Base-by-base conservation (phyloP, 2,888 invertebrate species). In the Calliphora vomitoria region DNA sequence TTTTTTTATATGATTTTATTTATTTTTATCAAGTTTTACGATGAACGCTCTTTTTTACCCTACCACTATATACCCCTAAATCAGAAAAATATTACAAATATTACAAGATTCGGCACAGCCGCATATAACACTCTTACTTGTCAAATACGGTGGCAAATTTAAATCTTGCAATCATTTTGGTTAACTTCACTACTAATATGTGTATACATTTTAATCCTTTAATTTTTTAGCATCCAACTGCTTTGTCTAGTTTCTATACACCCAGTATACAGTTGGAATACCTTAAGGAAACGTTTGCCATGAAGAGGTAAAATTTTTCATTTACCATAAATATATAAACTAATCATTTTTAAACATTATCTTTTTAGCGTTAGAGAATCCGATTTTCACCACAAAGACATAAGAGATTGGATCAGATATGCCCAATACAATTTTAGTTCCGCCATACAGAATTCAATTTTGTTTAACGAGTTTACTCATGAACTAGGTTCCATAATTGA, bases 401-500 rank as follows among this genome's bases (percentile, higher is more conserved):
- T 85, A 6, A 8, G 35, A 35, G 15, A 85, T 20, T 85, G 85
- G 85, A 62, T 75, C 0, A 25, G 69, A 64, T 79, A 55, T 31
- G 74, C 68, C 2, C 31, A 75, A 44, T 76, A 68, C 47, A 74
- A 86, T 55, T 53, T 38, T 2, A 66, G 64, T 53, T 86, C 69
- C 0, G 15, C 80, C 0, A 50, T 83, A 53, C 75, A 86, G 53
- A 79, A 69, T 62, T 41, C 60, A 0, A 2, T n/a, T 1, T 0
- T 74, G 8, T 18, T 4, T 35, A 41, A 20, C 5, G 53, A 83
- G 5, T 41, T 68, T 10, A 64, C 62, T 11, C 10, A 53, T 25
- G 55, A 82, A 72, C 82, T 87, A 20, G 66, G 69, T 15, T 75
- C 79, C 3, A 62, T 89, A 10, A 60, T 89, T 15, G 85, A 87